A percentile compares a stretch with the other conserved stretches of the same genome.
Evolutionary conservation across 2,797 vertebrate genomes (phyloP).

Genomic region (Delichon dasypus): DNA sequence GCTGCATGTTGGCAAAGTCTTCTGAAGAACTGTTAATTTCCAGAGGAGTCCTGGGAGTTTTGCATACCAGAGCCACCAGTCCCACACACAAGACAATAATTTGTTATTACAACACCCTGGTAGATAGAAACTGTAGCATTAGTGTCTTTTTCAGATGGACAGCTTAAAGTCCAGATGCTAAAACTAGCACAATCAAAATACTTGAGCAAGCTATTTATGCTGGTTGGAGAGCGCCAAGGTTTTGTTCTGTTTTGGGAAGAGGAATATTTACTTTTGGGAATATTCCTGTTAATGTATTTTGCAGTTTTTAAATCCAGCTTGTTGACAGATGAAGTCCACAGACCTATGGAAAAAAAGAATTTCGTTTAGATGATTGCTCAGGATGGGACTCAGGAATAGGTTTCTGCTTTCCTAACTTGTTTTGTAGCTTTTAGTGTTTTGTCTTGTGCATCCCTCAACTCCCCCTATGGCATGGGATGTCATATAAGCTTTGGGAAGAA

Average conservation of each 20-base stretch:
- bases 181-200: background rate
- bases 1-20: background rate
- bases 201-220: background rate
- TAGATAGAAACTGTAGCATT: background rate
- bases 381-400: background rate
- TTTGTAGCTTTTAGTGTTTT: background rate
- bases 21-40: background rate
- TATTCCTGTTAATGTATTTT: background rate
- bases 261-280: background rate
- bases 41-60: background rate
- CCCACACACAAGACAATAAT: background rate
- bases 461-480: accelerated
- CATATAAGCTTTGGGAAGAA: background rate
- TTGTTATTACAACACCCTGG: background rate
- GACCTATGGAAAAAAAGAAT: background rate
- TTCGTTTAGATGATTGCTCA: background rate
- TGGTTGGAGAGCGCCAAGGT: background rate
- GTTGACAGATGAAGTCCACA: background rate
- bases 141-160: background rate
- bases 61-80: background rate
- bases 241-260: background rate
- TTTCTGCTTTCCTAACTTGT: background rate
- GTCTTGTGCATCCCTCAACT: background rate
- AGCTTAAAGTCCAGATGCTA: background rate
- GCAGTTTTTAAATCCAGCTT: background rate